Percentiles rank a stretch among this genome's conserved stretches.
These are phyloP conservation scores for Tinea semifulvella DNA, from an alignment of 2,888 invertebrate genomes.

Conservation along the genomic window DNA sequence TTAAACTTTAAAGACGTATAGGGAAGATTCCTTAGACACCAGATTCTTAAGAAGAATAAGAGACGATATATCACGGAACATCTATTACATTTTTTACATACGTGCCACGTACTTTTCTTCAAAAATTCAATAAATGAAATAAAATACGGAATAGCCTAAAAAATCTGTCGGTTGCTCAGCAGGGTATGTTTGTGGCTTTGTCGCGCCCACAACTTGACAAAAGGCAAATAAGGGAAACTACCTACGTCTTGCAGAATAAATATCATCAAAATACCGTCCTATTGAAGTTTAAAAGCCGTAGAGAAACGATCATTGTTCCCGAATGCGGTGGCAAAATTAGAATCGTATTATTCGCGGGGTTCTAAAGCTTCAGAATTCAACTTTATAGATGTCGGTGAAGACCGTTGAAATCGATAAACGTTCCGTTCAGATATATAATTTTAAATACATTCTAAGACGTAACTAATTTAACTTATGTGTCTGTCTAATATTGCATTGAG, in stretches of 20 bases:
- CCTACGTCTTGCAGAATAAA: slow-evolving; percentile 41
- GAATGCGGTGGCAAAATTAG: slow-evolving; percentile 61
- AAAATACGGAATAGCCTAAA: slow-evolving; percentile 56
- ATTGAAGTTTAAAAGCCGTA: slow-evolving; percentile 65
- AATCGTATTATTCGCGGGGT: slow-evolving; percentile 46
- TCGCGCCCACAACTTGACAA: slow-evolving; percentile 63
- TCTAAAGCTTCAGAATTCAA: slow-evolving; percentile 14
- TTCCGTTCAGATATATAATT: neutral
- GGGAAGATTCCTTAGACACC: too few relatives aligned
- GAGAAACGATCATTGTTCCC: slow-evolving; percentile 53
- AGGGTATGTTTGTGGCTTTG: slow-evolving; percentile 62
- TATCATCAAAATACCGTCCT: slow-evolving; percentile 59
- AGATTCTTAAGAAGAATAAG: slow-evolving; percentile 35
- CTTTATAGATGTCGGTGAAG: slow-evolving; percentile 21
- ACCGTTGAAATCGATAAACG: slow-evolving; percentile 27
- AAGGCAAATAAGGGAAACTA: slow-evolving; percentile 64
- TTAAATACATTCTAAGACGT: slow-evolving; percentile 1
- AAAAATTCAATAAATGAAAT: slow-evolving; percentile 53
- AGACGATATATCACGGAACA: slow-evolving; percentile 52
- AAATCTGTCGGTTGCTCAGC: slow-evolving; percentile 53
- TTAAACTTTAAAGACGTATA: too few relatives aligned
- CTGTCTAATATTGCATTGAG: neutral
- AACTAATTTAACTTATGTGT: slow-evolving; percentile 5
- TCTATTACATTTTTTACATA: slow-evolving; percentile 46
- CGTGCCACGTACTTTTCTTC: slow-evolving; percentile 31